Percentiles rank a stretch among this genome's conserved stretches.
Evolutionary conservation across 2,888 invertebrate genomes (phyloP).

Genomic region (Sinodicranocentrus sp.): DNA sequence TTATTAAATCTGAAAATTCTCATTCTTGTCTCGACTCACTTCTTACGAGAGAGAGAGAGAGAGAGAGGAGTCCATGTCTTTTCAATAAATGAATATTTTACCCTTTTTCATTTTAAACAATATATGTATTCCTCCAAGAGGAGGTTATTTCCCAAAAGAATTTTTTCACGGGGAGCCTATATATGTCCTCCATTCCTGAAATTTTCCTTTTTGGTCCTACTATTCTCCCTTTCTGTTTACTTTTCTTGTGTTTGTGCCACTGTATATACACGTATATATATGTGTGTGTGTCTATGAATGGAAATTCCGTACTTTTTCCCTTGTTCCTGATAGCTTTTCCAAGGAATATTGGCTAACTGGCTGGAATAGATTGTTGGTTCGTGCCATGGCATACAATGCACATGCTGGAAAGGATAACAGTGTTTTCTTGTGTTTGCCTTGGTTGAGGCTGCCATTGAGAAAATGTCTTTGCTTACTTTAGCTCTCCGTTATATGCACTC

Average conservation of each 20-base stretch:
- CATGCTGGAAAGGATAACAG: too few relatives aligned
- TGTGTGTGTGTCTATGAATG: slow-evolving; percentile 61
- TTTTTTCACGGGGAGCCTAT: slow-evolving; percentile 35
- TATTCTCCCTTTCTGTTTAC: slow-evolving; percentile 45
- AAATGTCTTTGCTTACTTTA: slow-evolving; percentile 60
- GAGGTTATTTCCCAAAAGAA: slow-evolving; percentile 45
- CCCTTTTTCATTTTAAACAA: slow-evolving; percentile 63
- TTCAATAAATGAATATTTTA: slow-evolving; percentile 69
- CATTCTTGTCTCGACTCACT: slow-evolving; percentile 61
- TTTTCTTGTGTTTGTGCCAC: slow-evolving; percentile 33
- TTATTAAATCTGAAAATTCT: slow-evolving; percentile 69
- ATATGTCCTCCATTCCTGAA: too few relatives aligned
- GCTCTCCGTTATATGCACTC: slow-evolving; percentile 53
- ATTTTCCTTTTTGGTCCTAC: neutral
- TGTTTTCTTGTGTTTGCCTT: slow-evolving; percentile 23
- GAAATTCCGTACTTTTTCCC: slow-evolving; percentile 61
- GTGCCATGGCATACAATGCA: slow-evolving; percentile 38
- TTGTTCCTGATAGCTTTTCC: slow-evolving; percentile 34
- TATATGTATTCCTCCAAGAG: slow-evolving; percentile 5
- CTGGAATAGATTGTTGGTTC: slow-evolving; percentile 27
- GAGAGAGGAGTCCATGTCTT: slow-evolving; percentile 24
- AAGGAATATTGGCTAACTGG: slow-evolving; percentile 51
- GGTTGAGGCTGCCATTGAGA: neutral
- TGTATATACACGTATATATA: too few relatives aligned
- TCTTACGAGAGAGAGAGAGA: too few relatives aligned